phyloP scores from a whole-genome alignment of 1,140 invertebrate genomes.

The Macrostomum lignano region DNA sequence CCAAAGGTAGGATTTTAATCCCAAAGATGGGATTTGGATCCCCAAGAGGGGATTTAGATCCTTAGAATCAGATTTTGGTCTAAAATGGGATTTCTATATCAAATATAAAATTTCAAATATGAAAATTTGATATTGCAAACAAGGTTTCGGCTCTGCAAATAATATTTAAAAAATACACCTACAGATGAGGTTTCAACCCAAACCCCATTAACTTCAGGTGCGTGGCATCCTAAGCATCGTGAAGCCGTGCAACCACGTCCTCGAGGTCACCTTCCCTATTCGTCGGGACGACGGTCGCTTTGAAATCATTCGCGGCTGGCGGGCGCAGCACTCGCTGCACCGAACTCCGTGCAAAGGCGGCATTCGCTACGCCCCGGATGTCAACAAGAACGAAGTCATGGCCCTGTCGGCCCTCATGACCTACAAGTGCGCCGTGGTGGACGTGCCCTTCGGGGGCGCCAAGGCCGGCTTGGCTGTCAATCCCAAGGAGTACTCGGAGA shows the following conservation, averaged over 20 bases:
- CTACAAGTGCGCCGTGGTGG: conserved; percentile 72
- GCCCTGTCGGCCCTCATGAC: conserved; percentile 92
- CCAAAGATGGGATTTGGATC: too few relatives aligned
- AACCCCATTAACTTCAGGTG: too few relatives aligned
- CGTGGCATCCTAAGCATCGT: conserved; percentile 65
- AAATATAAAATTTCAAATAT: too few relatives aligned
- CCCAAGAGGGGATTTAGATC: too few relatives aligned
- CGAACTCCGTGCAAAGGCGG: conserved; percentile 85
- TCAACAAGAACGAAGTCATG: conserved; percentile 35
- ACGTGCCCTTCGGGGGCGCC: conserved; percentile 65
- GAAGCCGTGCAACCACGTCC: conserved; percentile 70
- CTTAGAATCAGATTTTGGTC: too few relatives aligned
- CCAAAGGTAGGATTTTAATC: too few relatives aligned
- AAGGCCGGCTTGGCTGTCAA: conserved; percentile 94
- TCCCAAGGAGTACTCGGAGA: conserved; percentile 68
- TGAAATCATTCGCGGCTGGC: conserved; percentile 80
- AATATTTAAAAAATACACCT: too few relatives aligned
- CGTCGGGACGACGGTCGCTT: conserved; percentile 74
- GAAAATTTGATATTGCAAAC: too few relatives aligned
- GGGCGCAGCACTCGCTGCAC: conserved; percentile 86
- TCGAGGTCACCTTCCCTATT: conserved; percentile 73
- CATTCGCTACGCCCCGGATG: conserved; percentile 76
- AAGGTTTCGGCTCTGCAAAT: too few relatives aligned
- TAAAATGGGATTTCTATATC: too few relatives aligned
- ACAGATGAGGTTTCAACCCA: too few relatives aligned